A percentile compares a stretch with the other conserved stretches of the same genome.
phyloP scores from a whole-genome alignment of 2,888 invertebrate genomes.

The Nomada goodeniana region DNA sequence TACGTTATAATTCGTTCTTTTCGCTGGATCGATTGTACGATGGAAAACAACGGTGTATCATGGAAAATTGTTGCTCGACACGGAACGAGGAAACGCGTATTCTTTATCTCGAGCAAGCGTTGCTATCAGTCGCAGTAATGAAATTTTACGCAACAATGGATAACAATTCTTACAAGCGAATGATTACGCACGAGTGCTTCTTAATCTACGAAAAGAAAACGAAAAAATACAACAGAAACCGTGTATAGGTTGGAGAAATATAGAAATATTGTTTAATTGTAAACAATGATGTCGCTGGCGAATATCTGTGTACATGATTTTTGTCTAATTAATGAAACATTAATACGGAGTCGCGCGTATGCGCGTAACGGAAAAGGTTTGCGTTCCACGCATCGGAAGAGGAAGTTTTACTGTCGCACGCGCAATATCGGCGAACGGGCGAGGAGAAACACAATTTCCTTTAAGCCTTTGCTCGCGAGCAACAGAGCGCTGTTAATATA shows the following conservation, averaged over 20 bases:
- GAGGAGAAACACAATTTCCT: constrained; percentile 67
- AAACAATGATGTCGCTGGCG: neutral
- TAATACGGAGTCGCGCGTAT: no score
- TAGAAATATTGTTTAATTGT: neutral
- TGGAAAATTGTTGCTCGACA: neutral
- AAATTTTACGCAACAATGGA: neutral
- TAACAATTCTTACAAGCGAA: neutral
- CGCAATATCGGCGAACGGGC: constrained; percentile 16
- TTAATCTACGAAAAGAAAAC: no score
- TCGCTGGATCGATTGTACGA: no score
- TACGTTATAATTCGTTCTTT: no score
- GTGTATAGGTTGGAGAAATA: neutral
- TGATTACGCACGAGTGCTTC: neutral
- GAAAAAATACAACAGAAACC: no score
- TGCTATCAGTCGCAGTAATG: no score
- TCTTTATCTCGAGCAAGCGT: neutral
- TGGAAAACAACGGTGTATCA: neutral
- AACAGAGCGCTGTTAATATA: constrained; percentile 69
- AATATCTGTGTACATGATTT: neutral
- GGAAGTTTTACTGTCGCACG: constrained; percentile 1
- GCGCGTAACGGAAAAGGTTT: neutral
- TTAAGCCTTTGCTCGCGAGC: constrained; percentile 65
- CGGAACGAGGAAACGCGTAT: neutral
- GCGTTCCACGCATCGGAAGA: constrained; percentile 21
- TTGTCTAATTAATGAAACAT: no score